These are phyloP conservation scores for Nothoprocta pentlandii DNA, from an alignment of 2,113 vertebrate genomes.

Conservation along the genomic window DNA sequence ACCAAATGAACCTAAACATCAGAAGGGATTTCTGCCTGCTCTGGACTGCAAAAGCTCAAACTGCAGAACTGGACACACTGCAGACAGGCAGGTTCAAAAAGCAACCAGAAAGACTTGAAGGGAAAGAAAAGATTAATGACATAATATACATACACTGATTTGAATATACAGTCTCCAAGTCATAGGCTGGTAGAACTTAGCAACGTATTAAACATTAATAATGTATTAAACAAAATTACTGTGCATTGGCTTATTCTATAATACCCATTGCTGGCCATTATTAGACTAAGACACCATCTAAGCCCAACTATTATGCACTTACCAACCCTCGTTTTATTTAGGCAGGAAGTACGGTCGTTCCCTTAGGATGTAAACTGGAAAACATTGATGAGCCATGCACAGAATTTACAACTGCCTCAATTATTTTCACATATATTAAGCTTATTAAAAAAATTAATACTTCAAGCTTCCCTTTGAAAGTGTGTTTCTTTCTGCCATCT, in stretches of 20 bases:
- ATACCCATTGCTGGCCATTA: not conserved
- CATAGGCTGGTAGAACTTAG: not conserved
- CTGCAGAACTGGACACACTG: not conserved
- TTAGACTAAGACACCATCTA: not conserved
- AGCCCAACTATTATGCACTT: not conserved
- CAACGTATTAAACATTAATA: not conserved
- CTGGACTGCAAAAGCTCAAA: not conserved
- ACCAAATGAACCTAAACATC: not conserved
- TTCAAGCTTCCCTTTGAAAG: not conserved
- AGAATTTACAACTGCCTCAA: slow-evolving; percentile 14
- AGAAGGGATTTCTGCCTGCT: not conserved
- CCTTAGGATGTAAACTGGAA: slow-evolving; percentile 16
- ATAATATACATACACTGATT: not conserved
- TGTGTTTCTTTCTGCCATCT: not conserved
- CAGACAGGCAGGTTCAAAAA: not conserved
- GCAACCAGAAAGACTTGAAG: not conserved
- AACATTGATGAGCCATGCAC: slow-evolving; percentile 10
- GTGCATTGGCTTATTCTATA: not conserved
- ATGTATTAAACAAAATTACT: not conserved
- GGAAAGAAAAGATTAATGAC: not conserved
- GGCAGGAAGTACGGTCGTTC: slow-evolving; percentile 19
- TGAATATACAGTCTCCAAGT: not conserved
- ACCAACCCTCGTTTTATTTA: not conserved
- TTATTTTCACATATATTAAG: not conserved
- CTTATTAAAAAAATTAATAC: not conserved